These are phyloP conservation scores for Schizothorax lantsangensis DNA, from an alignment of 2,797 vertebrate genomes.

Conservation along the genomic window DNA sequence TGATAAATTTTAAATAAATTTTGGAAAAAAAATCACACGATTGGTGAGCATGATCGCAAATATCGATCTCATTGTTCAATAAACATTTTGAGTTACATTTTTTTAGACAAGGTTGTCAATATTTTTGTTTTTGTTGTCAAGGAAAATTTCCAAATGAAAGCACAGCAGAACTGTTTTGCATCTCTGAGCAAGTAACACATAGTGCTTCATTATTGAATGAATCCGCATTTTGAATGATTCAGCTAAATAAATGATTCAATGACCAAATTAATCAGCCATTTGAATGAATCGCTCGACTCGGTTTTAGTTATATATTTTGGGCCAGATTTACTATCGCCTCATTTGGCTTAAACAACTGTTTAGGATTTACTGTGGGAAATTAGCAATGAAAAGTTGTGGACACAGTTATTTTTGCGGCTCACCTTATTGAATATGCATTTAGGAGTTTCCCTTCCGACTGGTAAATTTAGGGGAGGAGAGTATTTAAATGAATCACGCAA, in stretches of 20 bases:
- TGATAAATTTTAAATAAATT: too few relatives aligned
- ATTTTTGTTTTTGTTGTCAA: background rate
- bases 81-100: background rate
- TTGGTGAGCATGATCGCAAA: too few relatives aligned
- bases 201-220: background rate
- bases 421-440: too few relatives aligned
- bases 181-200: background rate
- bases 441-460: background rate
- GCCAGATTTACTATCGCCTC: background rate
- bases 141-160: background rate
- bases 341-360: background rate
- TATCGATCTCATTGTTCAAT: background rate
- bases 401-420: too few relatives aligned
- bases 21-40: too few relatives aligned
- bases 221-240: background rate
- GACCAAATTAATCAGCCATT: background rate
- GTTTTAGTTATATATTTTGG: background rate
- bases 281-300: background rate
- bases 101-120: background rate
- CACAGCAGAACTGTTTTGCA: background rate
- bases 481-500: too few relatives aligned
- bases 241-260: background rate
- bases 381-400: too few relatives aligned
- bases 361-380: too few relatives aligned
- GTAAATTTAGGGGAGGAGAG: background rate